Base-by-base conservation (phyloP, 2,113 vertebrate genomes). In the Catharus bicknelli region DNA sequence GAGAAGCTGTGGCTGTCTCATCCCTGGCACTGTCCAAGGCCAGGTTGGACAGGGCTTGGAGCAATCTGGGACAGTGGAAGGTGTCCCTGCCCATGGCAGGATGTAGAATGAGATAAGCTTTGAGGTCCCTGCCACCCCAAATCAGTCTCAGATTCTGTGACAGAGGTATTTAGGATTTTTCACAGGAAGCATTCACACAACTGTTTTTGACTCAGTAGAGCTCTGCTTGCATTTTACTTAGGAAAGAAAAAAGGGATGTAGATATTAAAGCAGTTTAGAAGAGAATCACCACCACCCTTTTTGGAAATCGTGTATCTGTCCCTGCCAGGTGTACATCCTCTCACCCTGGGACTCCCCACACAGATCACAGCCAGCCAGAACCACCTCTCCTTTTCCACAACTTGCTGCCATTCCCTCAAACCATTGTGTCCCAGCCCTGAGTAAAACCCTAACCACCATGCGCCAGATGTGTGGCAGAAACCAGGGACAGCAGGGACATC, bases 11-110 rank as follows among this genome's bases (percentile, higher is more conserved):
- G 70, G 34, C 51, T 75, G 43, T 13, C 30, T 27, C 54, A 38
- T 53, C 2, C 4, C 54, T 53, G 54, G 45, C 12, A 51, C 32
- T 43, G 11, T 68, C 9, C 62, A 58, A 32, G 32, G 3, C 9
- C 18, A 54, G 13, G 22, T 0, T 47, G n/a, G 63, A n/a, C 0
- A 0, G 22, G 27, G 83, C 22, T 61, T 61, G n/a, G n/a, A 47
- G 55, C 22, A 53, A 15, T 32, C 50, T 74, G 34, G 29, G 9
- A 3, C 11, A 57, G 30, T 50, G 51, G 30, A 48, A 66, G 10
- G 16, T 57, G 12, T 50, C 19, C 16, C 42, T 50, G 2, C 25
- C 43, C 4, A 34, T 7, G 36, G 43, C 61, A 75, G 29, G 16
- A 16, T 8, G 43, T 50, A 25, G 20, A 57, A 75, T 16, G 36